These are phyloP conservation scores for Acleris cristana DNA, from an alignment of 2,888 invertebrate species.

Conservation along the genomic window DNA sequence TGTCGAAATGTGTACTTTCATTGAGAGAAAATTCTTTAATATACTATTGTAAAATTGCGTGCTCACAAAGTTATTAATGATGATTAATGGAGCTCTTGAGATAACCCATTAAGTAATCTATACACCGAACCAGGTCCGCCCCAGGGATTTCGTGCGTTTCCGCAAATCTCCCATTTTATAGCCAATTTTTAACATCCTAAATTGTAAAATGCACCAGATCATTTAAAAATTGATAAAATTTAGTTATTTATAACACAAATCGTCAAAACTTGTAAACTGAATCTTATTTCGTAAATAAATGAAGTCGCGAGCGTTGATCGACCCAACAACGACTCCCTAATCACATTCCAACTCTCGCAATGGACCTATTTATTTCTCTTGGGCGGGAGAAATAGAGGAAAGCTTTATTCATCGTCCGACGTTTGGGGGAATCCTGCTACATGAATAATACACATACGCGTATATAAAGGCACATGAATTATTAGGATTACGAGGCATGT, in stretches of 20 bases:
- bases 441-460: constrained; percentile 30
- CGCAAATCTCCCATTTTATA: too few species aligned
- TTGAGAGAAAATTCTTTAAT: not conserved
- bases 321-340: constrained; percentile 28
- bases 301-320: constrained; percentile 22
- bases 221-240: too few species aligned
- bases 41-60: not conserved
- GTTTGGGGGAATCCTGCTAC: constrained; percentile 28
- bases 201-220: too few species aligned
- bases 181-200: too few species aligned
- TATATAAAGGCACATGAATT: constrained; percentile 23
- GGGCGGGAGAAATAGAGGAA: constrained; percentile 32
- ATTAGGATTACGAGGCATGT: constrained; percentile 17
- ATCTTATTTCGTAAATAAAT: constrained; percentile 30
- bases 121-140: too few species aligned
- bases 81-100: too few species aligned
- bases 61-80: too few species aligned
- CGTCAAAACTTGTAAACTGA: not conserved
- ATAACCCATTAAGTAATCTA: too few species aligned
- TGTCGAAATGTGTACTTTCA: not conserved
- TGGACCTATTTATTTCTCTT: constrained; percentile 32
- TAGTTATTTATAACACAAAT: too few species aligned
- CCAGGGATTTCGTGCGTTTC: too few species aligned
- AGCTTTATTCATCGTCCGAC: constrained; percentile 30
- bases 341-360: constrained; percentile 35